Conservation (phyloP, 2,888 invertebrate species). For the Morpho helenor region DNA sequence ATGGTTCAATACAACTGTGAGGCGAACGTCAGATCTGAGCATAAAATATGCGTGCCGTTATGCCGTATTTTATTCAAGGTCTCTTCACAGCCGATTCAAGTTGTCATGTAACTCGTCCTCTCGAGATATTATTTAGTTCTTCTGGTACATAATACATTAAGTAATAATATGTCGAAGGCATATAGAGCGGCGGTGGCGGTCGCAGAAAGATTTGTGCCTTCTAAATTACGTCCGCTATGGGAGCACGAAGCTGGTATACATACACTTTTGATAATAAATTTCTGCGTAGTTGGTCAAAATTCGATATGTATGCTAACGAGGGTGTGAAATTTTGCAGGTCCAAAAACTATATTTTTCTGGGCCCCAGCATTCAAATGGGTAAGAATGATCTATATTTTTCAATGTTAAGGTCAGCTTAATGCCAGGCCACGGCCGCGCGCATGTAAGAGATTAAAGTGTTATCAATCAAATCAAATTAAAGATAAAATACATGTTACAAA, state of each 20-base stretch:
- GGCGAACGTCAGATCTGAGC: no score
- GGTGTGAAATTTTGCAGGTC: conserved; percentile 81
- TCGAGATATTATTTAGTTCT: neutral
- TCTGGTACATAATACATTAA: neutral
- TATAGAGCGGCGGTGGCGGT: conserved; percentile 80
- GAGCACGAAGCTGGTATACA: conserved; percentile 94
- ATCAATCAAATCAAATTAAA: no score
- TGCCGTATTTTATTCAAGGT: conserved; percentile 12
- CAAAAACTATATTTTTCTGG: conserved; percentile 99
- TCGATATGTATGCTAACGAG: neutral
- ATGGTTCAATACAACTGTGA: no score
- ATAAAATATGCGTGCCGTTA: no score
- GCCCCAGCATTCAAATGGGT: conserved; percentile 99
- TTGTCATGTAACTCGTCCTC: conserved; percentile 38
- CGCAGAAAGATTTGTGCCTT: conserved; percentile 89
- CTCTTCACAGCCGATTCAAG: conserved; percentile 31
- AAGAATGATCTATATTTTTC: conserved; percentile 45
- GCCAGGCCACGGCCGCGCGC: neutral
- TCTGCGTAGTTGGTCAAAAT: neutral
- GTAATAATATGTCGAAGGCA: conserved; percentile 75
- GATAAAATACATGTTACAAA: no score
- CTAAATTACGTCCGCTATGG: conserved; percentile 93
- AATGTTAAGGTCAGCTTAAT: conserved; percentile 28
- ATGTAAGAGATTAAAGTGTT: no score
- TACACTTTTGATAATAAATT: conserved; percentile 25